Base-by-base conservation (phyloP, 2,888 invertebrate genomes). In the Agrilus mali region DNA sequence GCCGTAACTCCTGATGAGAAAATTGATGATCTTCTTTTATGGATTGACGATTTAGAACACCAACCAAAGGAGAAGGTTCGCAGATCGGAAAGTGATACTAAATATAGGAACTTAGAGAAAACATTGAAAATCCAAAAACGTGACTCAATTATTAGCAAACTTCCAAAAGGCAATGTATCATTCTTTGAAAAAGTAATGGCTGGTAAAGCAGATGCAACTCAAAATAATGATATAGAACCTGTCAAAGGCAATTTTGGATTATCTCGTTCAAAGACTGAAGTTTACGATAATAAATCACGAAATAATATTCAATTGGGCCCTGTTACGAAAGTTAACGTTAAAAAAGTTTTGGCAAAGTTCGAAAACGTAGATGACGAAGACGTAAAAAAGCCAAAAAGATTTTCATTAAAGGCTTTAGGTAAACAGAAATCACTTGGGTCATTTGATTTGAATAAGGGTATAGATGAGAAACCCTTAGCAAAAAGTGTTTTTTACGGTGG, bases 31-130 rank as follows among this genome's bases (percentile, higher is more conserved):
- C 50, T 68, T n/a, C 53, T 68, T 6, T 55, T 53, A 36, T 68
- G 66, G 66, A 65, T 68, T 56, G 64, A 65, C 20, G 63, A 65
- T 41, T 50, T 68, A 36, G 64, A 67, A 41, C 60, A 67, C 44
- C 60, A 63, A 47, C 55, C 56, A 20, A 59, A 57, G 20, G 49
- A 54, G 8, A 61, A 63, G 53, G 51, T 60, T 7, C 58, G 58
- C 45, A 51, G 61, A 41, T 63, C 65, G 2, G 55, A 59, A 7
- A 65, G 62, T 46, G 63, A 62, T 44, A 60, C 53, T 2, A 68
- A 67, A 52, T 67, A 68, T 47, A 65, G 62, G 50, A 61, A 67
- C 50, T 49, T 67, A 33, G 66, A 67, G 50, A 53, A 54, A 4
- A 50, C 53, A 15, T 51, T 67, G 27, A 67, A 64, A 50, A 55